Base-by-base conservation (phyloP, 2,888 invertebrate species). In the Tinea pellionella region DNA sequence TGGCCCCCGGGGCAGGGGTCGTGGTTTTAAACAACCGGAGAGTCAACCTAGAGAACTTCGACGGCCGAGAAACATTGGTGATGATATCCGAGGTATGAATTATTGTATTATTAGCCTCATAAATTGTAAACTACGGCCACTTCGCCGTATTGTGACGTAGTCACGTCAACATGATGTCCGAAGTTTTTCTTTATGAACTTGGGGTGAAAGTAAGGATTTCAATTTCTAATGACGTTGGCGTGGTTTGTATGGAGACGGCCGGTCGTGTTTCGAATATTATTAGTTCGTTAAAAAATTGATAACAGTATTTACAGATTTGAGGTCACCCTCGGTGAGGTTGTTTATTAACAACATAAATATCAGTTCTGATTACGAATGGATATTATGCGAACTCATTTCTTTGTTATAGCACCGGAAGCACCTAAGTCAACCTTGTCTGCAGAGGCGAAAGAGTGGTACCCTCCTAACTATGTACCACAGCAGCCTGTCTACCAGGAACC, bases 391-490 rank as follows among this genome's bases (percentile, higher is more conserved):
- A n/a, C n/a, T n/a, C n/a, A n/a, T 24, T 12, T 53, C 1, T 53
- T 53, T 53, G n/a, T 55, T 55, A 9, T 24, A 57, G 57, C 57
- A 1, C 13, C 57, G 63, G 83, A 83, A 64, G 71, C 75, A 64
- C 71, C 81, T 16, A 85, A 81, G 66, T 88, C 87, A 15, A 88
- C 74, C 18, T 67, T 90, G 63, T 89, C 89, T 55, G 90, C 86
- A 13, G 89, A 90, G 61, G 90, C 90, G 24, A 87, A 89, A 65
- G 90, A 90, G 76, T 90, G 89, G 89, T 89, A 86, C 67, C 90
- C 90, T 59, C 80, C 88, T 16, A 88, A 87, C 67, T 88, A 88
- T 71, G 78, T 77, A 11, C 81, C 80, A 64, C 64, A 63, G 19
- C 72, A 67, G 60, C 74, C 74, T 43, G 66, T 72, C 19, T 84